Percentiles rank a stretch among this genome's conserved stretches.
Evolutionary conservation across 2,888 invertebrate species (phyloP).

Genomic region (Choristoneura rosaceana): DNA sequence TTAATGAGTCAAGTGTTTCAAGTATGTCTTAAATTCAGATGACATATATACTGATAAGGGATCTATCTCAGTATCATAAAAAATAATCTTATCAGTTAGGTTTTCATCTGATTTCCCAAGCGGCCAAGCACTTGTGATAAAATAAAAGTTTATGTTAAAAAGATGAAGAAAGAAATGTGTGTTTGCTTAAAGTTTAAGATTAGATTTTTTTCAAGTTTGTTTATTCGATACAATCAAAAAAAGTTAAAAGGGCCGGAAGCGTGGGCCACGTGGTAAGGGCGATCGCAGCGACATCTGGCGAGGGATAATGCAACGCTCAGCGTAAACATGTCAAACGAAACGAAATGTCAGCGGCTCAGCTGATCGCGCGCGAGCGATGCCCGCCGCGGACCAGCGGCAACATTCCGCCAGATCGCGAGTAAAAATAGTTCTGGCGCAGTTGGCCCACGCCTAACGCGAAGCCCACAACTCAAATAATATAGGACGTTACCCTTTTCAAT

Average conservation of each 20-base stretch:
- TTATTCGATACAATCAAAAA: not conserved
- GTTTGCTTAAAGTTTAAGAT: no score
- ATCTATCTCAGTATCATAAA: conserved; percentile 28
- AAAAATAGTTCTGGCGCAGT: conserved; percentile 83
- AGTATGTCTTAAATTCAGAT: not conserved
- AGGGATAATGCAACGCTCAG: conserved; percentile 56
- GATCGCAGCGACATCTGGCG: conserved; percentile 75
- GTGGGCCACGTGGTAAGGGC: conserved; percentile 39
- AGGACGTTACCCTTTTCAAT: conserved; percentile 95
- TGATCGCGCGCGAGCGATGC: conserved; percentile 74
- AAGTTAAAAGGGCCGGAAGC: not conserved
- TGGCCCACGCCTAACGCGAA: conserved; percentile 74
- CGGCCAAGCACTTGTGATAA: conserved; percentile 27
- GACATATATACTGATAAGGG: not conserved
- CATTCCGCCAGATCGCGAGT: conserved; percentile 69
- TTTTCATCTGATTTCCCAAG: conserved; percentile 6
- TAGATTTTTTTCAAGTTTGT: no score
- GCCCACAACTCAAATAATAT: conserved; percentile 72
- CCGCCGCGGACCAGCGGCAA: conserved; percentile 61
- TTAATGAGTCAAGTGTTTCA: not conserved
- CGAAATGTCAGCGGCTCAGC: conserved; percentile 79
- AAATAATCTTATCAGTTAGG: conserved; percentile 23
- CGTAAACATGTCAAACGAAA: conserved; percentile 83
- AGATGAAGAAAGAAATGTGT: no score
- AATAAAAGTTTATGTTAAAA: conserved; percentile 8